These are phyloP conservation scores for Aporophyla nigra DNA, from an alignment of 2,888 invertebrate genomes.

Conservation along the genomic window DNA sequence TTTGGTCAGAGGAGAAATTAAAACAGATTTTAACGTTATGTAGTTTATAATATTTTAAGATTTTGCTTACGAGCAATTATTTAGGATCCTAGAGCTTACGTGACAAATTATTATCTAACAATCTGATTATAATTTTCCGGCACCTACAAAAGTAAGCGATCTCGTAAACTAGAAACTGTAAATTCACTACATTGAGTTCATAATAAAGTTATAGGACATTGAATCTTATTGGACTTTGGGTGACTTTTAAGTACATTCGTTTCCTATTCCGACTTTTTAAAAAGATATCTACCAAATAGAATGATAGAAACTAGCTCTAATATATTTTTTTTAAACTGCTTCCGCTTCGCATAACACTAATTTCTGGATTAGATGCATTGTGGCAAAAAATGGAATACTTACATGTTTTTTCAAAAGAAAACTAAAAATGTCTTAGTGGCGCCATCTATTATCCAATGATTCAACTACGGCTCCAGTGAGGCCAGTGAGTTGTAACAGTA, in stretches of 20 bases:
- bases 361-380: not conserved
- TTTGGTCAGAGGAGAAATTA: not conserved
- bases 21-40: too few relatives aligned
- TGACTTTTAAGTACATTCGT: too few relatives aligned
- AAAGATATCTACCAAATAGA: not conserved
- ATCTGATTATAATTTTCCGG: not conserved
- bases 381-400: not conserved
- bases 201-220: not conserved
- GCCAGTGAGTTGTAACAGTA: not conserved
- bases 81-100: too few relatives aligned
- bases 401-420: not conserved
- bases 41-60: too few relatives aligned
- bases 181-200: not conserved
- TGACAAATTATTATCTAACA: not conserved
- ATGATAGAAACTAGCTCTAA: not conserved
- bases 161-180: too few relatives aligned
- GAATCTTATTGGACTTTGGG: not conserved
- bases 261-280: not conserved
- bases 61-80: too few relatives aligned
- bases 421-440: not conserved
- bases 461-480: not conserved
- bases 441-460: conserved; percentile 22
- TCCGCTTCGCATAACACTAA: not conserved
- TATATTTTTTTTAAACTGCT: not conserved
- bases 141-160: not conserved